Percentiles rank a stretch among this genome's conserved stretches.
These are phyloP conservation scores for Zelleria hepariella DNA, from an alignment of 2,888 invertebrate genomes.

Conservation along the genomic window DNA sequence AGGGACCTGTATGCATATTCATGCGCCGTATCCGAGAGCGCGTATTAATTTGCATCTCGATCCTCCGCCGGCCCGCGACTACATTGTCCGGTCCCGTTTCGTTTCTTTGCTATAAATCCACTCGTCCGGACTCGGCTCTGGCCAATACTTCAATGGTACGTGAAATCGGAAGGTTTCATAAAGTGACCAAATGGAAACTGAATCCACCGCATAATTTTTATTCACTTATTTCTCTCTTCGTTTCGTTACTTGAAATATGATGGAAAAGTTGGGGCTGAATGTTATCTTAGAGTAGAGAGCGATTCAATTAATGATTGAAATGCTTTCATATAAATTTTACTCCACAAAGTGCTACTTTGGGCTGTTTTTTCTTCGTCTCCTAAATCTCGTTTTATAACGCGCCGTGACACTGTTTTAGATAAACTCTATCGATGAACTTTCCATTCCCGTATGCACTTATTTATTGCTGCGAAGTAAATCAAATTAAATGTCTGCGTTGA, in stretches of 20 bases:
- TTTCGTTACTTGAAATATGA: background rate
- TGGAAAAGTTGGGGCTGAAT: background rate
- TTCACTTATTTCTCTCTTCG: background rate
- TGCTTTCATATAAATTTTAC: background rate
- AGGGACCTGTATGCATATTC: constrained; percentile 61
- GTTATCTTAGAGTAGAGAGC: background rate
- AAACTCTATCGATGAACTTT: constrained; percentile 5
- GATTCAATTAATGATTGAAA: background rate
- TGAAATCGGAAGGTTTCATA: constrained; percentile 26
- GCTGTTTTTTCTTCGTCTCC: background rate
- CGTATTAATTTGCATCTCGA: constrained; percentile 69
- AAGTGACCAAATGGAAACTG: constrained; percentile 2
- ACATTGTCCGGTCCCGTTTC: constrained; percentile 55
- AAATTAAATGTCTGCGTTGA: constrained; percentile 22
- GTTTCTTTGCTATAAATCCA: constrained; percentile 43
- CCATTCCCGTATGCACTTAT: constrained; percentile 8
- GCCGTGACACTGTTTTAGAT: background rate
- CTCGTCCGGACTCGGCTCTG: constrained; percentile 22
- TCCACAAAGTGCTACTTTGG: too few relatives aligned
- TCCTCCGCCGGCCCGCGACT: constrained; percentile 39
- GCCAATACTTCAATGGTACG: constrained; percentile 34
- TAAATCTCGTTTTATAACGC: background rate
- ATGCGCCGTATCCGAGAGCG: constrained; percentile 56
- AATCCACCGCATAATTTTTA: background rate
- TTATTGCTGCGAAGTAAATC: constrained; percentile 21